Conservation (phyloP, 2,888 invertebrate genomes). For the Opisthograptis luteolata region DNA sequence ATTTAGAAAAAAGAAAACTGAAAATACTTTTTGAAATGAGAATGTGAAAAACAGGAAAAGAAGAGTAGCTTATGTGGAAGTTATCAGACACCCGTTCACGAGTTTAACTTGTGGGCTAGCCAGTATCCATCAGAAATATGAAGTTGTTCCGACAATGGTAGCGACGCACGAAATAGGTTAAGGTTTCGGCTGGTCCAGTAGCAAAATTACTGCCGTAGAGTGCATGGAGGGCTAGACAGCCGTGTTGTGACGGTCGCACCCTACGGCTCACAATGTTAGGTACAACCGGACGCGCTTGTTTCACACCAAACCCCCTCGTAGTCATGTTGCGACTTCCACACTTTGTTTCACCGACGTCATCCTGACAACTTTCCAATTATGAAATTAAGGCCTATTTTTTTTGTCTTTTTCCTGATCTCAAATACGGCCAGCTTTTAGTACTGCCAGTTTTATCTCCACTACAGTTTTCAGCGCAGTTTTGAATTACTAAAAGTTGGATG, state of each 20-base stretch:
- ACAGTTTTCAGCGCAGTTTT: neutral
- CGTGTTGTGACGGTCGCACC: constrained; percentile 37
- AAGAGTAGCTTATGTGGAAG: too few species aligned
- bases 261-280: constrained; percentile 42
- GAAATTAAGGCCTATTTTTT: constrained; percentile 46
- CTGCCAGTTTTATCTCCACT: constrained; percentile 15
- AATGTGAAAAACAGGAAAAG: too few species aligned
- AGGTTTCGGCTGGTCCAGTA: constrained; percentile 58
- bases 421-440: constrained; percentile 45
- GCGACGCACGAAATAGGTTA: constrained; percentile 47
- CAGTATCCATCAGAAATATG: too few species aligned
- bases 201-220: constrained; percentile 40
- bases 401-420: constrained; percentile 49
- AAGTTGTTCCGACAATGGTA: constrained; percentile 17
- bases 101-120: too few species aligned
- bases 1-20: too few species aligned
- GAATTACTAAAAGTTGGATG: neutral
- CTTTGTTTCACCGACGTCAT: neutral
- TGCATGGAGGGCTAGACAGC: constrained; percentile 32
- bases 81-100: too few species aligned
- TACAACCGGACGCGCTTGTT: constrained; percentile 46
- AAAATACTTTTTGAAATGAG: too few species aligned
- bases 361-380: constrained; percentile 25
- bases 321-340: constrained; percentile 48
- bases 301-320: constrained; percentile 45